These are phyloP conservation scores for Eupsilia transversa DNA, from an alignment of 2,888 invertebrate species.

Conservation along the genomic window DNA sequence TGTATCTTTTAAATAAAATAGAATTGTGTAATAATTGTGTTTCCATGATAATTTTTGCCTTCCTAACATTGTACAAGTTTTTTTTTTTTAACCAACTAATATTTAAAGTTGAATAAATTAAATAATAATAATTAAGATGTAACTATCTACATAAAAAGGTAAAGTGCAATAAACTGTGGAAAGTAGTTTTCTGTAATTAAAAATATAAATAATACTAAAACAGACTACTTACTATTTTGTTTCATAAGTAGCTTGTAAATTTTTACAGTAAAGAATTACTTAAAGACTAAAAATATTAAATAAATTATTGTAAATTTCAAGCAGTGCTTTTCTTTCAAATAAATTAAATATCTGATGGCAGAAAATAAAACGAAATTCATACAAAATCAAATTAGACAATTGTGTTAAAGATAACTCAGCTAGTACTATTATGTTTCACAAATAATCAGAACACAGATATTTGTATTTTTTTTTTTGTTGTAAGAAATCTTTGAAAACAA, in stretches of 20 bases:
- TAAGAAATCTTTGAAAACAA: not conserved
- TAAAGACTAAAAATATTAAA: too few species aligned
- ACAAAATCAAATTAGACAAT: slow-evolving; percentile 1
- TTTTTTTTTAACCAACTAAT: not conserved
- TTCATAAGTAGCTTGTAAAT: not conserved
- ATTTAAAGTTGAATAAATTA: not conserved
- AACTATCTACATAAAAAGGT: not conserved
- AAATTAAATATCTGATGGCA: not conserved
- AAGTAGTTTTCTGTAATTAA: not conserved
- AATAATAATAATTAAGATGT: too few species aligned
- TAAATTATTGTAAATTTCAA: not conserved
- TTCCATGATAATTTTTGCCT: not conserved
- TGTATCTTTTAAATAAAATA: slow-evolving; percentile 8
- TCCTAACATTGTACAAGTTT: not conserved
- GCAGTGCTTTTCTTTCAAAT: slow-evolving; percentile 13
- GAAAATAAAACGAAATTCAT: not conserved
- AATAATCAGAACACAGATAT: slow-evolving; percentile 42
- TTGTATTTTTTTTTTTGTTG: not conserved
- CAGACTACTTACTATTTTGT: not conserved
- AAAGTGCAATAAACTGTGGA: not conserved
- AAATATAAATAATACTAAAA: not conserved
- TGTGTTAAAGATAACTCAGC: not conserved
- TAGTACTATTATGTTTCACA: slow-evolving; percentile 18
- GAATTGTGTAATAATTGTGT: not conserved
- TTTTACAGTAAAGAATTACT: not conserved